phyloP scores from a whole-genome alignment of 1,140 invertebrate genomes.

The Samia ricini region DNA sequence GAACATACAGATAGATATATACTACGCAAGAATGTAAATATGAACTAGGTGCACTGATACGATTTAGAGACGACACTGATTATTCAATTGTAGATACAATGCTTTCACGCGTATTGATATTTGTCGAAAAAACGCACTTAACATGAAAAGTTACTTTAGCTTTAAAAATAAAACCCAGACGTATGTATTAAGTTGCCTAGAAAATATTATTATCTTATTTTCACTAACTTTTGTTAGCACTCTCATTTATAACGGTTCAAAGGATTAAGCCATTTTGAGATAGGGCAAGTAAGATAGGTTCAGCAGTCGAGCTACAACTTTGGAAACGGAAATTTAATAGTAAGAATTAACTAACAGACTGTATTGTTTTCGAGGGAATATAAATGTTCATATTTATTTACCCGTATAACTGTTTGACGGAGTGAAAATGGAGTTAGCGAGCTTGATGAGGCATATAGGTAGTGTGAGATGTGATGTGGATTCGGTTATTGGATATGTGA shows the following conservation, averaged over 20 bases:
- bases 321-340: too few relatives aligned
- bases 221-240: neutral
- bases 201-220: neutral
- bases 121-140: neutral
- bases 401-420: neutral
- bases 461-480: neutral
- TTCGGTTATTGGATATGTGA: neutral
- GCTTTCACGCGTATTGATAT: neutral
- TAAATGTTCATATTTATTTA: neutral
- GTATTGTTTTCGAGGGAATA: too few relatives aligned
- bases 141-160: neutral
- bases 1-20: too few relatives aligned
- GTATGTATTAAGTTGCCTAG: neutral
- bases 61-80: neutral
- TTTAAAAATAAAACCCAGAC: neutral
- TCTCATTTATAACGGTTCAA: too few relatives aligned
- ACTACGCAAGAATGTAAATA: too few relatives aligned
- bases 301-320: too few relatives aligned
- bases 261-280: too few relatives aligned
- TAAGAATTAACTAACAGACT: too few relatives aligned
- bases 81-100: neutral
- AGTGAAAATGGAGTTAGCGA: constrained; percentile 3
- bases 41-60: too few relatives aligned
- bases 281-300: too few relatives aligned
- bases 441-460: constrained; percentile 3